Base-by-base conservation (phyloP, 2,797 vertebrate species). In the Gymnothorax javanicus region DNA sequence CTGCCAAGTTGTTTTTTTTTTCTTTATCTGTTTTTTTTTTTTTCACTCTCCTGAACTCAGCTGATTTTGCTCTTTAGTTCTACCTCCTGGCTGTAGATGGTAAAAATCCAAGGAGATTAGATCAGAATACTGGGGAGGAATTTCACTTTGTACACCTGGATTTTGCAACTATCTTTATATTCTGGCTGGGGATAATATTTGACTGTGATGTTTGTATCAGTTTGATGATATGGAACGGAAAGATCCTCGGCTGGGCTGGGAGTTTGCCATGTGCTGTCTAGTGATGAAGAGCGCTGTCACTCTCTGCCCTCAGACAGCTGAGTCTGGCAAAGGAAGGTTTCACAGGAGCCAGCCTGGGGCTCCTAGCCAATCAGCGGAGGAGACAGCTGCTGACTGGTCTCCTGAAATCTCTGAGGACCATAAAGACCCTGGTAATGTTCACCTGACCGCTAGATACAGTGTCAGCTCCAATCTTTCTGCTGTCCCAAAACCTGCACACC, bases 351-450 rank as follows among this genome's bases (percentile, higher is more conserved):
- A 99, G 99, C 90, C 93, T 99, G 91, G 98, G 98, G 43, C 96
- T 99, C 0, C 92, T 99, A 91, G 97, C 98, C 91, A 99, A 99
- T 94, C 99, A 99, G 89, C 97, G 96, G 92, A 97, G 97, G 89
- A 94, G 98, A 50, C 98, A 99, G 86, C 94, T 99, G 91, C 94
- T 99, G 91, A 97, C 98, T 91, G 97, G 97, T 82, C 94, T 99
- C 89, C 95, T 99, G 0, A 99, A 99, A 89, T 99, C 99, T 81
- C 95, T 99, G 91, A 96, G 99, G 94, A 99, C 99, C 91, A 99
- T 99, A 95, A 99, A 99, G 95, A 99, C 99, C 4, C 92, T 99
- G 97, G 99, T 99, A 96, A 56, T 4, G 57, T 33, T 27, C 3
- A 59, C 58, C 50, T 77, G 15, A 67, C 60, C n/a, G 54, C 43